Percentiles rank a stretch among this genome's conserved stretches.
Evolutionary conservation across 2,888 invertebrate species (phyloP).

Genomic region (Thymelicus acteon): DNA sequence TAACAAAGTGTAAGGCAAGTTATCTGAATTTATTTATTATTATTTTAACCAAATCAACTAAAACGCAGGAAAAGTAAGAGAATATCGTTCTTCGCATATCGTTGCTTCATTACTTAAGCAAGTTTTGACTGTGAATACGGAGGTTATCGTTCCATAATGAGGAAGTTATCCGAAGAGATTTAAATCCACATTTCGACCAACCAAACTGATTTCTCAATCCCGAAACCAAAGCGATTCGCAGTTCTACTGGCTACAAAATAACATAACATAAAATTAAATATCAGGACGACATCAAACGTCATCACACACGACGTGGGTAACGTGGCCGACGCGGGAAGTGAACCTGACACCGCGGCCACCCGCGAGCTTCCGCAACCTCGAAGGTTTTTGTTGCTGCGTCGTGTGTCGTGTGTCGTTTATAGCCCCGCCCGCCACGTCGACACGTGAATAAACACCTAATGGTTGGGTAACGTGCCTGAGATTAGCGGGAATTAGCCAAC

Average conservation of each 20-base stretch:
- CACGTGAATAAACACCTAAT: slow-evolving; percentile 66
- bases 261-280: not conserved
- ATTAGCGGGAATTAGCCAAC: not conserved
- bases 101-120: too few relatives aligned
- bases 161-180: too few relatives aligned
- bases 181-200: too few relatives aligned
- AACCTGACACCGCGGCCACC: slow-evolving; percentile 75
- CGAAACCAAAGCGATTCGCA: not conserved
- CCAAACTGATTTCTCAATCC: too few relatives aligned
- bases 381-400: slow-evolving; percentile 64
- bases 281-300: not conserved
- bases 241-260: not conserved
- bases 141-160: too few relatives aligned
- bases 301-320: slow-evolving; percentile 51
- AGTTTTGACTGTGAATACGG: too few relatives aligned
- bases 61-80: too few relatives aligned
- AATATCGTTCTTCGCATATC: too few relatives aligned
- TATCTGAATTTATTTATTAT: too few relatives aligned
- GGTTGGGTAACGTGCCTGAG: slow-evolving; percentile 13
- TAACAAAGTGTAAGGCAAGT: too few relatives aligned
- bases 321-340: slow-evolving; percentile 64
- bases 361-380: slow-evolving; percentile 59
- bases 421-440: slow-evolving; percentile 70
- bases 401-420: slow-evolving; percentile 56
- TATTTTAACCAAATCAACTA: too few relatives aligned